Conservation (phyloP, 2,888 invertebrate species). For the Scaptomyza caliginosa region DNA sequence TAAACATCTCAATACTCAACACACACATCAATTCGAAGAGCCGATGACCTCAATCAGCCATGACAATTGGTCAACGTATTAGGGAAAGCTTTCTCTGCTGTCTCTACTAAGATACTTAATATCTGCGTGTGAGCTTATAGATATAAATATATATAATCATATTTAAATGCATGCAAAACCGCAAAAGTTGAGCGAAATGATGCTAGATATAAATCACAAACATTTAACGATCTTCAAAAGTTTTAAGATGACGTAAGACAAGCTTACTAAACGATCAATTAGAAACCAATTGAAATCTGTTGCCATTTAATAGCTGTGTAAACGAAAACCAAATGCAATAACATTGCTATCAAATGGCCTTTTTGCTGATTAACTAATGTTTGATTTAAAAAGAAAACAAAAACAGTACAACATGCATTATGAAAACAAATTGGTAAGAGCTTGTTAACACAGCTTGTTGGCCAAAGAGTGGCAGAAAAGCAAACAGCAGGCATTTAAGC, state of each 20-base stretch:
- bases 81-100: conserved; percentile 40
- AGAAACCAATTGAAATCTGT: conserved; percentile 46
- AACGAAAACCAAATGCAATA: conserved; percentile 19
- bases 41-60: conserved; percentile 51
- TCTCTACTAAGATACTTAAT: conserved; percentile 2
- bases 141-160: conserved; percentile 20
- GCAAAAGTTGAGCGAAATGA: conserved; percentile 19
- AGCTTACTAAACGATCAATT: conserved; percentile 35
- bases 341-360: conserved; percentile 47
- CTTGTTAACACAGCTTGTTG: conserved; percentile 14
- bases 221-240: conserved; percentile 19
- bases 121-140: not conserved
- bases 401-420: conserved; percentile 27
- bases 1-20: conserved; percentile 2
- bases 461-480: conserved; percentile 3
- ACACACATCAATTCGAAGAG: conserved; percentile 22
- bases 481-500: conserved; percentile 34
- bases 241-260: conserved; percentile 35
- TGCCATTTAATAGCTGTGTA: conserved; percentile 23
- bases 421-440: conserved; percentile 16
- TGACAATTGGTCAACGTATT: conserved; percentile 37
- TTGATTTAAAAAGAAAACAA: conserved; percentile 3
- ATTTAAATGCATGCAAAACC: conserved; percentile 31
- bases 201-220: not conserved
- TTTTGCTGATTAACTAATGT: conserved; percentile 5